Evolutionary conservation across 35 echinoderm and acorn worm species (phyloP), one percentile per base, ranked within the genome.

Genomic region (Heliocidaris erythrogramma): DNA sequence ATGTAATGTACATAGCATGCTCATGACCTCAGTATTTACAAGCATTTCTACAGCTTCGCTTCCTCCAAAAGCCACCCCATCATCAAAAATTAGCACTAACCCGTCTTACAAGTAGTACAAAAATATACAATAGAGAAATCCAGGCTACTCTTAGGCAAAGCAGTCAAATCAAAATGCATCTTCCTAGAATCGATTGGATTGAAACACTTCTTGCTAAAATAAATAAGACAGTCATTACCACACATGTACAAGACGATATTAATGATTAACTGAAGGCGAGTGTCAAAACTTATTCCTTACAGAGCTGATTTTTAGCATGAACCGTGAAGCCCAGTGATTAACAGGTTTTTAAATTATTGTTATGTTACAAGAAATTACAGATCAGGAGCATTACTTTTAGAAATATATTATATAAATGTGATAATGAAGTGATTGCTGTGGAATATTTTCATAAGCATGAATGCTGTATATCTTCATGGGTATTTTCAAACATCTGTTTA

Each of bases 71-170:
- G 65, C 65, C 21, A 6, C 7, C 65, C 65, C 65, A 78, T 56
- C 52, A 12, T 56, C 52, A 56, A 4, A 78, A 78, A 78, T 78
- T 78, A 78, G 65, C 65, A 78, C 65, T 78, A 78, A 78, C 65
- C 65, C 65, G 65, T 78, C 65, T 27, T 78, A 78, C 65, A 27
- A 21, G 65, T 78, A 78, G 65, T 78, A 78, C 65, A 78, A 78
- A 78, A 78, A 78, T 78, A 78, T 78, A 78, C 65, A 78, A 78
- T 56, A n/a, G 65, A 78, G 65, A 78, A 27, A 78, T 21, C 65
- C 65, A 7, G 27, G 65, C 65, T 24, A 78, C 17, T 78, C 65
- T 56, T 2, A 56, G 52, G 65, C 27, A 8, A 24, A 78, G 65
- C 21, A 14, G 13, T 56, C 52, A 14, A 56, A 56, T 56, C 14